phyloP scores from a whole-genome alignment of 1,140 invertebrate species.

The Ectropis grisescens region DNA sequence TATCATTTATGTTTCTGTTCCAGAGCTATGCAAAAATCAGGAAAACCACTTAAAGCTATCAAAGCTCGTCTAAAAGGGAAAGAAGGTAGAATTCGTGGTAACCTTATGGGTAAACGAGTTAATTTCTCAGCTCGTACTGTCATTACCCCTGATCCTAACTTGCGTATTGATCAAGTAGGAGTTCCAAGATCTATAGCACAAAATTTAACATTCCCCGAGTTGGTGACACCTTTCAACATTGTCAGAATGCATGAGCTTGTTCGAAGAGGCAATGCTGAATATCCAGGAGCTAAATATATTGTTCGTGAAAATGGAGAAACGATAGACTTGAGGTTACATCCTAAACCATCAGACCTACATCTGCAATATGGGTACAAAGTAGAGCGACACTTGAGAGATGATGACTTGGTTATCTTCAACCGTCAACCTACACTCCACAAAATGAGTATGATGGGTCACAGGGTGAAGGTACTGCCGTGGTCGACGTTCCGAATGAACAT shows the following conservation, averaged over 20 bases:
- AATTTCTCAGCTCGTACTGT: constrained; percentile 99
- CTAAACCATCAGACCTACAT: constrained; percentile 98
- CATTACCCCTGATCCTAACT: constrained; percentile 99
- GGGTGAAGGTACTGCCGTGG: constrained; percentile 97
- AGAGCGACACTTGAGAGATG: constrained; percentile 97
- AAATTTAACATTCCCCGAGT: constrained; percentile 99
- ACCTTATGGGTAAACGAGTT: constrained; percentile 99
- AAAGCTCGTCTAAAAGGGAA: constrained; percentile 94
- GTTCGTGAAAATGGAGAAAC: constrained; percentile 98
- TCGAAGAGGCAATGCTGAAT: constrained; percentile 95
- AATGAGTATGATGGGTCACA: constrained; percentile 99
- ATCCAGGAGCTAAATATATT: constrained; percentile 99
- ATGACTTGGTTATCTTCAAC: constrained; percentile 99
- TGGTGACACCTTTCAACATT: constrained; percentile 99
- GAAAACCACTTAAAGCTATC: constrained; percentile 97
- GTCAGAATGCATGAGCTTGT: constrained; percentile 98
- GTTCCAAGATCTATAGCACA: constrained; percentile 98
- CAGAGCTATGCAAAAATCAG: constrained; percentile 98
- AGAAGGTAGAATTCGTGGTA: constrained; percentile 98
- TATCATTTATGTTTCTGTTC: constrained; percentile 29
- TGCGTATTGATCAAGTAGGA: constrained; percentile 98
- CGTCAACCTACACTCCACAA: constrained; percentile 99
- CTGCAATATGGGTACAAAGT: constrained; percentile 98
- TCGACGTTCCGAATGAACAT: constrained; percentile 96
- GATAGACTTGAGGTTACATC: constrained; percentile 98